These are phyloP conservation scores for Malurus alboscapulatus DNA, from an alignment of 2,113 vertebrate species.

Conservation along the genomic window DNA sequence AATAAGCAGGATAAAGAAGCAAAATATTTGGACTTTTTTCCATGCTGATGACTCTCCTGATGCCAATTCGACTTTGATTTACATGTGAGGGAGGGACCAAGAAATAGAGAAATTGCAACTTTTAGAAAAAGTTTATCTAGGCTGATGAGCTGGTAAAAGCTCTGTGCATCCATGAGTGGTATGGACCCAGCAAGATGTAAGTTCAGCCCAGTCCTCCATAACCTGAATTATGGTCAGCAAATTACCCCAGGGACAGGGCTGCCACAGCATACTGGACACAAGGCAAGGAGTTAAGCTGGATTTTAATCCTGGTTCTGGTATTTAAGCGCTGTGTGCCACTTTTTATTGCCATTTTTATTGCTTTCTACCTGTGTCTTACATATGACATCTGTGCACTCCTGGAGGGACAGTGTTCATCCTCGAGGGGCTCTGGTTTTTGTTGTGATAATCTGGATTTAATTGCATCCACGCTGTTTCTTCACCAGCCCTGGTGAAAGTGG, in stretches of 20 bases:
- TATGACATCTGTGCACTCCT: neutral
- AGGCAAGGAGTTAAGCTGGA: neutral
- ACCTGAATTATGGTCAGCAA: neutral
- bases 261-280: accelerated
- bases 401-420: neutral
- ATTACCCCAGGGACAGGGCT: neutral
- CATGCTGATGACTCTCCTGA: neutral
- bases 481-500: neutral
- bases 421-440: neutral
- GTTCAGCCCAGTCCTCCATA: neutral
- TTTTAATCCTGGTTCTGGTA: neutral
- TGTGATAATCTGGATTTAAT: neutral
- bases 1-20: neutral
- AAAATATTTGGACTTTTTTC: neutral
- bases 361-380: neutral
- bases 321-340: neutral
- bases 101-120: neutral
- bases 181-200: neutral
- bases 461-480: neutral
- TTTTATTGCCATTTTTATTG: neutral
- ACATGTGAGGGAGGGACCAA: neutral
- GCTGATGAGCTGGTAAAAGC: neutral
- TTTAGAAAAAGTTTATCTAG: neutral
- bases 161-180: neutral
- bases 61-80: neutral